phyloP scores from a whole-genome alignment of 2,888 invertebrate genomes.

The Bombyx huttoni region DNA sequence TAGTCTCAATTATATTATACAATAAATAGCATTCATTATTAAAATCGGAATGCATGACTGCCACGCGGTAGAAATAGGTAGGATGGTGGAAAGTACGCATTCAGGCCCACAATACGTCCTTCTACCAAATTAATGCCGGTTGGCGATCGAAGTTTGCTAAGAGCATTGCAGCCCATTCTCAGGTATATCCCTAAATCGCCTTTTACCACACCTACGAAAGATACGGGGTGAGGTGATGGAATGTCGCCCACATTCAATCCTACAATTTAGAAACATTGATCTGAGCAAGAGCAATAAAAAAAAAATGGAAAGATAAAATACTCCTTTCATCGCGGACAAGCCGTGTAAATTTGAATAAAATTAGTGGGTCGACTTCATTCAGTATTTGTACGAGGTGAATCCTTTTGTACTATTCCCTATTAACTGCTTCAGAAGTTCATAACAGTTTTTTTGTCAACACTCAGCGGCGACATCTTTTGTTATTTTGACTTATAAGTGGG shows the following conservation, averaged over 20 bases:
- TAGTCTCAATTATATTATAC: too few species aligned
- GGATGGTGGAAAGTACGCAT: too few species aligned
- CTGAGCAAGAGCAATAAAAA: neutral
- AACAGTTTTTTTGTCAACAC: constrained; percentile 43
- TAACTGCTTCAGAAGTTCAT: constrained; percentile 71
- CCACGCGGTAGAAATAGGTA: too few species aligned
- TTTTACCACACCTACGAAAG: too few species aligned
- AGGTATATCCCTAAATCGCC: too few species aligned
- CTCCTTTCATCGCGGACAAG: constrained; percentile 38
- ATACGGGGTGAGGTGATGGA: too few species aligned
- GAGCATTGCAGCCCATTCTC: too few species aligned
- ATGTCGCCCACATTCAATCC: neutral
- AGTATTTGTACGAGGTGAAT: constrained; percentile 36
- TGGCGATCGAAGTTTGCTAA: too few species aligned
- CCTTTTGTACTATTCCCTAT: constrained; percentile 43
- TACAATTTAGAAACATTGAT: constrained; percentile 3
- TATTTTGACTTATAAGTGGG: constrained; percentile 29
- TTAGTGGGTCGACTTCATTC: constrained; percentile 45
- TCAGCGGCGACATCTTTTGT: constrained; percentile 43
- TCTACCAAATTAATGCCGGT: too few species aligned
- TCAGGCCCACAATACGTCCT: too few species aligned
- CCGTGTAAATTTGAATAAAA: constrained; percentile 39
- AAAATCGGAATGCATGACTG: too few species aligned
- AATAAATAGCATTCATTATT: too few species aligned
- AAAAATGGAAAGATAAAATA: constrained; percentile 12